Conservation (phyloP, 2,888 invertebrate genomes). For the Scaptomyza reducta region DNA sequence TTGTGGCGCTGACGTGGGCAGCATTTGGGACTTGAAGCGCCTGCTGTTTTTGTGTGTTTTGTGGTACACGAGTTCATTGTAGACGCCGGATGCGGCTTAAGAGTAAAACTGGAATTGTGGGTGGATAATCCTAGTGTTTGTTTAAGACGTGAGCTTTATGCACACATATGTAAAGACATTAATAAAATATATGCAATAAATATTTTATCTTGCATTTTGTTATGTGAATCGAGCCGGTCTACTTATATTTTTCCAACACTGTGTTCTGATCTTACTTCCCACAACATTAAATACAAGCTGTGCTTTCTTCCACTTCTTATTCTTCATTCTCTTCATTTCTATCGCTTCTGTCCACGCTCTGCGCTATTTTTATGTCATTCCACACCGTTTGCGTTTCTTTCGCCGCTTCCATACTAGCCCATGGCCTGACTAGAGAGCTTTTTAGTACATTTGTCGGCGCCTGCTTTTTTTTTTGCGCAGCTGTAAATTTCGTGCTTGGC, state of each 20-base stretch:
- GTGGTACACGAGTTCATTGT: conserved; percentile 30
- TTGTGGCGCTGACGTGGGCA: conserved; percentile 44
- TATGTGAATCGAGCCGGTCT: too few species aligned
- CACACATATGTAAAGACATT: not conserved
- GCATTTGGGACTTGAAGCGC: conserved; percentile 15
- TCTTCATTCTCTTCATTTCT: not conserved
- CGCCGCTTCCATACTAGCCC: conserved; percentile 3
- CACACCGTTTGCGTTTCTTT: conserved; percentile 6
- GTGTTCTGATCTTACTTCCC: not conserved
- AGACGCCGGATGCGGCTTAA: conserved; percentile 1
- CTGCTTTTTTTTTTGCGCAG: conserved; percentile 23
- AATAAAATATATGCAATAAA: not conserved
- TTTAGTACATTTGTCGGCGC: conserved; percentile 36
- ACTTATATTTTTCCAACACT: not conserved
- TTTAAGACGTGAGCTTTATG: not conserved
- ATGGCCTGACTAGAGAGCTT: conserved; percentile 23
- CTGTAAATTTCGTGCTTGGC: conserved; percentile 26
- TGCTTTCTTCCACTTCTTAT: not conserved
- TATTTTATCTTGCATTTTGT: too few species aligned
- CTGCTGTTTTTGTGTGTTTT: conserved; percentile 14
- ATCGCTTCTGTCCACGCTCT: conserved; percentile 9
- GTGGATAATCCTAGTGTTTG: not conserved
- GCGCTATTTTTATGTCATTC: conserved; percentile 24
- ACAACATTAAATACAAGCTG: not conserved
- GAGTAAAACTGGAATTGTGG: conserved; percentile 3